Evolutionary conservation across 2,797 vertebrate species (phyloP), one percentile per base, ranked within the genome.

Genomic region (Malurus leucopterus): DNA sequence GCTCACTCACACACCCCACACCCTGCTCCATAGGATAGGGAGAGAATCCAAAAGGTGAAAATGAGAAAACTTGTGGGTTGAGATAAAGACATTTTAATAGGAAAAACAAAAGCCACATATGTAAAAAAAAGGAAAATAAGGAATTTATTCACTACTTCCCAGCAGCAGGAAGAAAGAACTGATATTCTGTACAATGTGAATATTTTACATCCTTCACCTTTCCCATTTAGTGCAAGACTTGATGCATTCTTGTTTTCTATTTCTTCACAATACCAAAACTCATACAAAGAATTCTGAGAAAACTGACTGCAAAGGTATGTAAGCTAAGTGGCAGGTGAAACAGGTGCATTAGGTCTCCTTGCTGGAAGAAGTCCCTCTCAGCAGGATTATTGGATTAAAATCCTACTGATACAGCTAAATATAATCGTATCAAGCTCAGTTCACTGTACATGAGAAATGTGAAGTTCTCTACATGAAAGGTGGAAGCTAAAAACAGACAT

Each of bases 351-450:
- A 80, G 43, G 58, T 71, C 27, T 92, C 68, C 91, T 80, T 93
- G 53, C 40, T 72, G 41, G 70, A 92, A 77, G 47, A 64, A 58
- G 34, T 81, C 43, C 38, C 30, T 86, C 88, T 91, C 88, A 91
- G 65, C 50, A 92, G 44, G 78, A 91, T 91, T 92, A 93, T 3
- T 67, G 80, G 89, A 95, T 94, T 94, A 94, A 94, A 95, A 91
- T 91, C 47, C 85, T 84, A 86, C 89, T 84, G 87, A 82, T 85
- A 94, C 54, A 91, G 87, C 78, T 93, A 90, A 93, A 86, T 92
- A 91, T 84, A 94, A 95, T 94, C 84, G 79, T 69, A 90, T 79
- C 76, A 93, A 90, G 47, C 38, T 88, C 69, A 40, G 44, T 36
- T 62, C 51, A 65, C 63, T 61, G 55, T 91, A 75, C 61, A 69